A percentile compares a stretch with the other conserved stretches of the same genome.
phyloP scores from a whole-genome alignment of 2,888 invertebrate species.

The Chalcis sispes region DNA sequence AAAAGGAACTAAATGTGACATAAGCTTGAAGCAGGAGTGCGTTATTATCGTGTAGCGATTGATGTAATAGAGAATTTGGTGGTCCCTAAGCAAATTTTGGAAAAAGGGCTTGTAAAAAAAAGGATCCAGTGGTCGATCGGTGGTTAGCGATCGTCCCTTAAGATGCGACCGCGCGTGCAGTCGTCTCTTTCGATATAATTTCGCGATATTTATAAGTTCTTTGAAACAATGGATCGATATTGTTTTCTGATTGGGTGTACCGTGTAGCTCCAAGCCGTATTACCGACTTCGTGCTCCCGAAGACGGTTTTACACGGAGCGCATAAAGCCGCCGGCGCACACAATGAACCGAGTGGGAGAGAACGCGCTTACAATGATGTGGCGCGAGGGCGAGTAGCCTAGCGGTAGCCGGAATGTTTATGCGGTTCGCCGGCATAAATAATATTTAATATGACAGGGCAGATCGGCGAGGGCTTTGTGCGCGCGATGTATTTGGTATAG shows the following conservation, averaged over 20 bases:
- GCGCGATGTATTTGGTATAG: slow-evolving; percentile 73
- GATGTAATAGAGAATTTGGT: too few species aligned
- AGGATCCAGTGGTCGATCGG: too few species aligned
- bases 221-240: slow-evolving; percentile 76
- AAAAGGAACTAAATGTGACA: too few species aligned
- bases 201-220: slow-evolving; percentile 74
- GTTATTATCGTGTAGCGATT: too few species aligned
- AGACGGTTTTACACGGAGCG: neutral
- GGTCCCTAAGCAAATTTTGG: too few species aligned
- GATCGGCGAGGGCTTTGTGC: slow-evolving; percentile 69
- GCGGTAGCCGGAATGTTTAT: slow-evolving; percentile 45
- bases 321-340: neutral
- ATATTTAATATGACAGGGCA: slow-evolving; percentile 75
- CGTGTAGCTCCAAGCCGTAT: too few species aligned
- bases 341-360: neutral
- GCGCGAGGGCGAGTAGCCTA: neutral
- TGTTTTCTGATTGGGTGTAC: slow-evolving; percentile 73
- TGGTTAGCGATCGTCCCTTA: slow-evolving; percentile 41
- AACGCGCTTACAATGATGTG: neutral
- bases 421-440: slow-evolving; percentile 69
- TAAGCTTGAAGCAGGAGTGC: too few species aligned
- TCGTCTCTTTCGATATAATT: slow-evolving; percentile 62
- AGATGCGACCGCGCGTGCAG: slow-evolving; percentile 26
- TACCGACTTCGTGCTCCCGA: slow-evolving; percentile 11
- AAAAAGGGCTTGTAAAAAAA: neutral